Evolutionary conservation across 2,797 vertebrate genomes (phyloP).

Genomic region (Sardinella longiceps): DNA sequence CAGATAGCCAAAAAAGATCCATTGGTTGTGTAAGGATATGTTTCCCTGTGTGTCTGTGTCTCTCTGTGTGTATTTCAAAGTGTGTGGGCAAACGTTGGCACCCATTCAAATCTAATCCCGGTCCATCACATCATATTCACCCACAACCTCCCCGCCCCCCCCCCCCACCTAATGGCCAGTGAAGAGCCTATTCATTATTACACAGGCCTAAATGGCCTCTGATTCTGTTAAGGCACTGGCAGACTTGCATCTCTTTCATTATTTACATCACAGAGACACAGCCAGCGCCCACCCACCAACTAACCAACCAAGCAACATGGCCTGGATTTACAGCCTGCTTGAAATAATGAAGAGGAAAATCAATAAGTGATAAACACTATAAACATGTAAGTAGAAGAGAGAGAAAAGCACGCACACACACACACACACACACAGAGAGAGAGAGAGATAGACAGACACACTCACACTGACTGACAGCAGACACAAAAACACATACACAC

Average conservation of each 20-base stretch:
- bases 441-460: not conserved
- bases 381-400: not conserved
- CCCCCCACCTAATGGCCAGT: not conserved
- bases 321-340: not conserved
- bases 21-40: too few relatives aligned
- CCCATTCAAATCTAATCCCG: not conserved
- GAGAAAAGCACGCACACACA: not conserved
- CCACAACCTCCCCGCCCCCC: not conserved
- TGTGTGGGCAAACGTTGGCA: not conserved
- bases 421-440: not conserved
- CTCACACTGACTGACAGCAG: not conserved
- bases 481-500: too few relatives aligned
- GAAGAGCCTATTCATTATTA: slow-evolving; percentile 1
- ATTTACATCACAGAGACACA: not conserved
- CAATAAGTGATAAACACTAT: not conserved
- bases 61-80: not conserved
- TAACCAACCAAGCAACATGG: too few relatives aligned
- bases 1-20: too few relatives aligned
- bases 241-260: not conserved
- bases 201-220: not conserved
- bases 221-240: not conserved
- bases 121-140: not conserved
- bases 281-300: not conserved
- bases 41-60: not conserved
- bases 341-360: not conserved